Base-by-base conservation (phyloP, 2,113 vertebrate species). In the Ibidorhyncha struthersii region DNA sequence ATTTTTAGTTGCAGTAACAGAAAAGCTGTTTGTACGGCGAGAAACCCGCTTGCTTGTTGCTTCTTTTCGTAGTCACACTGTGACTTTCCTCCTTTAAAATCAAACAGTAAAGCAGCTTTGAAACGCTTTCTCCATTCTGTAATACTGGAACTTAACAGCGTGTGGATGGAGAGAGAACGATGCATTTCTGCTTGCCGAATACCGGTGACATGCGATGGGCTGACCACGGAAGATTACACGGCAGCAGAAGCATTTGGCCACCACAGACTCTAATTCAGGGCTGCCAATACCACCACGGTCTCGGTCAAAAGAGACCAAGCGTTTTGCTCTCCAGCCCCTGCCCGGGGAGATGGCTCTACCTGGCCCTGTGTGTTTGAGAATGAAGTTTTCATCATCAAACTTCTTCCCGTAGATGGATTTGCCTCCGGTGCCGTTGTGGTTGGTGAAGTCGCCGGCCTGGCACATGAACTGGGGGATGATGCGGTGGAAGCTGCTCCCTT, bases 381-480 rank as follows among this genome's bases (percentile, higher is more conserved):
- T 99, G 91, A 99, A 99, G 97, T 99, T 99, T 82, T 99, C 99
- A 32, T 99, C 99, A 6, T 99, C 99, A 69, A 99, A 99, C 96
- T 99, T 99, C 94, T 97, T 98, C 12, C 99, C 99, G 0, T 99
- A 99, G 98, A 99, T 99, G 56, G 99, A 99, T 93, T 99, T 99
- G 53, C 99, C 99, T 0, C 99, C 99, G 0, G 99, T 99, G 98
- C 99, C 99, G 0, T 99, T 99, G 98, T 99, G 99, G 97, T 99
- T 99, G 93, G 99, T 99, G 98, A 99, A 99, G 77, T 99, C 99
- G 0, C 99, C 99, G 0, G 98, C 99, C 97, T 99, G 99, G 95
- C 99, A 99, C 99, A 99, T 99, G 96, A 99, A 99, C 98, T 99
- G 99, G 38, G 99, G 99, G 89, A 99, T 99, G 97, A 99, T 63